phyloP scores from a whole-genome alignment of 2,888 invertebrate genomes.

The Cantharis rustica region DNA sequence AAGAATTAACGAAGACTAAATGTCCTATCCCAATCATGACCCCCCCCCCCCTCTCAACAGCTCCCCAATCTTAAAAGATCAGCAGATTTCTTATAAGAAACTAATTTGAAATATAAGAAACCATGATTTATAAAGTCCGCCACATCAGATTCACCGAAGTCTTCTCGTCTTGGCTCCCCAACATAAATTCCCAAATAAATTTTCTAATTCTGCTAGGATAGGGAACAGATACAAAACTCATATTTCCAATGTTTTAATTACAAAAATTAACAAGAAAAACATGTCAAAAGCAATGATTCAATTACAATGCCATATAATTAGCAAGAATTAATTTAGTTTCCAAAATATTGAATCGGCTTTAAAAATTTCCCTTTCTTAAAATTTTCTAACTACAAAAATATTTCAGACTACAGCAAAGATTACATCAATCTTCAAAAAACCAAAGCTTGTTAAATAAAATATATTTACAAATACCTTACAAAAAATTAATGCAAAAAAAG shows the following conservation, averaged over 20 bases:
- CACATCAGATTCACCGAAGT: no score
- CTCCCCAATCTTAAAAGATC: no score
- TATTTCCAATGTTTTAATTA: not conserved
- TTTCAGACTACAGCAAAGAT: not conserved
- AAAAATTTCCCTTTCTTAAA: not conserved
- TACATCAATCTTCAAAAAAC: not conserved
- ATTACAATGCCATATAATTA: not conserved
- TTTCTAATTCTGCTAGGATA: not conserved
- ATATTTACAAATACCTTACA: not conserved
- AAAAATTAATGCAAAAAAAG: not conserved
- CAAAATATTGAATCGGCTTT: not conserved
- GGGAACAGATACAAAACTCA: not conserved
- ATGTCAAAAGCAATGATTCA: not conserved
- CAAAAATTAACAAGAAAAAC: not conserved
- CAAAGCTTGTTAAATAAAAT: not conserved
- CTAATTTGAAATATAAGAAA: no score
- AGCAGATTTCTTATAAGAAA: no score
- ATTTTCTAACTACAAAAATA: not conserved
- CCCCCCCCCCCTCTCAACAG: no score
- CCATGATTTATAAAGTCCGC: no score
- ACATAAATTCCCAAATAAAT: no score
- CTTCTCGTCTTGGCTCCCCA: no score
- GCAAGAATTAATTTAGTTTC: not conserved
- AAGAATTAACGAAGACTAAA: no score
- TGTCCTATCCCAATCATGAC: no score